Base-by-base conservation (phyloP, 2,797 vertebrate species). In the Iguana delicatissima region DNA sequence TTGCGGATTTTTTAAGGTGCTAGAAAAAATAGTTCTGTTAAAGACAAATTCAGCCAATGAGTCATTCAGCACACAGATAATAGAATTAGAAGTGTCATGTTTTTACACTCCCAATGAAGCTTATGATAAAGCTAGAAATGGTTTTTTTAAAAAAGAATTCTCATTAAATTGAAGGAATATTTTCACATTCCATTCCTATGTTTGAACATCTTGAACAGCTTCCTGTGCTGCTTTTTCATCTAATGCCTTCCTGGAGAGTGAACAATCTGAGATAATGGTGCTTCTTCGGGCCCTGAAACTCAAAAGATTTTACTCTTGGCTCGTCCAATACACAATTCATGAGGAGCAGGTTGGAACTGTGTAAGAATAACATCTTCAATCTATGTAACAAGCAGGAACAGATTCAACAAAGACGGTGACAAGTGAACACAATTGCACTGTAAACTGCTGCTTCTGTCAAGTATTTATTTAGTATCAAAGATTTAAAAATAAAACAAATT, bases 161-260 rank as follows among this genome's bases (percentile, higher is more conserved):
- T 95, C 96, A 96, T 96, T 96, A 94, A 92, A 94, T 96, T 96
- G 93, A 83, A 57, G 29, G 92, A 92, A 91, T 92, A 95, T 89
- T 95, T 88, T 97, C 92, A 91, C 95, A 96, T 90, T 79, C 89
- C 82, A 74, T 90, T 94, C 91, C 95, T 82, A 94, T 96, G 95
- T 94, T 96, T 94, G 90, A 79, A 95, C 95, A 96, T 96, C 72
- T 52, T 90, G 92, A 84, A 87, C 89, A 95, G 86, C 86, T 96
- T 96, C 87, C 91, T 95, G 91, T 59, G 86, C 90, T 93, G 46
- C n/a, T 52, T 82, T 69, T 69, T 84, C 38, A 0, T 38, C 86
- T 92, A 95, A 94, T 88, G 94, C 77, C 81, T 94, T 97, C 93
- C 89, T 89, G 91, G 82, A 85, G 95, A 96, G 79, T 80, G 85